Evolutionary conservation across 2,113 vertebrate species (phyloP), one percentile per base, ranked within the genome.

Genomic region (Recurvirostra avosetta): DNA sequence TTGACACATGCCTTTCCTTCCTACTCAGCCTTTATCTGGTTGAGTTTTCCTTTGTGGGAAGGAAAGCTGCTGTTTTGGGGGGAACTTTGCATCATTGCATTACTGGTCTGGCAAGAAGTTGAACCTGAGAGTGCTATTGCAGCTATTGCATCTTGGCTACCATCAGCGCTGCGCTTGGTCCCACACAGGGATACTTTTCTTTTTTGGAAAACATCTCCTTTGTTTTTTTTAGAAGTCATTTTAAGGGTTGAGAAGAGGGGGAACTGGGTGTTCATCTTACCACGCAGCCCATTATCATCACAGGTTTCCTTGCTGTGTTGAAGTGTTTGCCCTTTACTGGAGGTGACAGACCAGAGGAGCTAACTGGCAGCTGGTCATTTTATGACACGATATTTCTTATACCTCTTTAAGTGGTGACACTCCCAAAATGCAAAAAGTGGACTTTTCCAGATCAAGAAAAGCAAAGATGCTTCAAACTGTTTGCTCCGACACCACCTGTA

Each of bases 181-280:
- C 22, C 43, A 12, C 19, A 59, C 6, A 23, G 15, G 6, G 26
- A 38, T 50, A 19, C 4, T 10, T 36, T 50, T 13, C 8, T 3
- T 20, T 4, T 26, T 21, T 5, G 2, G 1, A 1, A 71, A 45
- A 26, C 4, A 30, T 52, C 1, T 15, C 19, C 1, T 78, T 23
- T 23, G 40, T 81, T 55, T 52, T 55, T 55, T 11, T 1, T 3
- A 56, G 29, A 50, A 63, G 26, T 58, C 0, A 16, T 47, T 63
- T 67, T 36, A 74, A 65, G 8, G 26, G 5, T 26, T 53, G 25
- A n/a, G 41, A 53, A 66, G 6, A 1, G 4, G 4, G 7, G 11
- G 11, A 68, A 68, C 5, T 14, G 38, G 9, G 7, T 14, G 3
- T 34, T 86, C 3, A 0, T 65, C 49, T 71, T 85, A 63, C 25